phyloP scores from a whole-genome alignment of 1,140 invertebrate species.

The Frieseomelitta varia region DNA sequence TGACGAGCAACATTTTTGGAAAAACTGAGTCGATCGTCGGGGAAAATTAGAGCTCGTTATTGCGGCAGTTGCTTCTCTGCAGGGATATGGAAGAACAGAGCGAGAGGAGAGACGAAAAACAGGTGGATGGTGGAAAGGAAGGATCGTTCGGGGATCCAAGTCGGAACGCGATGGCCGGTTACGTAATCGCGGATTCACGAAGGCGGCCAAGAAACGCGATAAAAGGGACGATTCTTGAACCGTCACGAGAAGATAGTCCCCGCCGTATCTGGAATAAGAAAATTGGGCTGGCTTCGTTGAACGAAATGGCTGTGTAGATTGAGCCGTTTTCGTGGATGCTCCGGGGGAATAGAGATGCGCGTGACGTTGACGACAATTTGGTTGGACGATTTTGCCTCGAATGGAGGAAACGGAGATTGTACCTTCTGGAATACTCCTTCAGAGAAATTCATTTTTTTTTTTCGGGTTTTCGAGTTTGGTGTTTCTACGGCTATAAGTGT shows the following conservation, averaged over 20 bases:
- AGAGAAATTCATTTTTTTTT: background rate
- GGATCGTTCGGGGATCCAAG: slow-evolving; percentile 19
- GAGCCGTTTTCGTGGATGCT: background rate
- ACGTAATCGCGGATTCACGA: slow-evolving; percentile 68
- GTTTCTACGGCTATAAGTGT: background rate
- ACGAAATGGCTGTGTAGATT: slow-evolving; percentile 53
- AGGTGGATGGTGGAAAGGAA: background rate
- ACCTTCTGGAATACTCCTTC: no score
- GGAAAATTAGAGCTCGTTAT: background rate
- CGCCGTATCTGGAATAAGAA: slow-evolving; percentile 69
- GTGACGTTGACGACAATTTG: background rate
- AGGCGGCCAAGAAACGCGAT: slow-evolving; percentile 67
- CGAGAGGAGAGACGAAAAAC: slow-evolving; percentile 23
- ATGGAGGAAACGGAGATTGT: background rate
- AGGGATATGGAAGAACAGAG: background rate
- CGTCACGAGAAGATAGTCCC: slow-evolving; percentile 72
- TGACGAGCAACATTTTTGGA: no score
- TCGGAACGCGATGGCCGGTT: slow-evolving; percentile 40
- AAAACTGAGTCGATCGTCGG: no score
- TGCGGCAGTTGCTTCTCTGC: background rate
- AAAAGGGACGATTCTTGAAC: slow-evolving; percentile 76
- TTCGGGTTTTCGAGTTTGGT: background rate
- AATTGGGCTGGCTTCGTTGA: slow-evolving; percentile 70
- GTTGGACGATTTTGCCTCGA: background rate
- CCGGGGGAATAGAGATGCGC: background rate